Evolutionary conservation across 1,140 invertebrate species (phyloP).

Genomic region (Pseudomyrmex sp.): DNA sequence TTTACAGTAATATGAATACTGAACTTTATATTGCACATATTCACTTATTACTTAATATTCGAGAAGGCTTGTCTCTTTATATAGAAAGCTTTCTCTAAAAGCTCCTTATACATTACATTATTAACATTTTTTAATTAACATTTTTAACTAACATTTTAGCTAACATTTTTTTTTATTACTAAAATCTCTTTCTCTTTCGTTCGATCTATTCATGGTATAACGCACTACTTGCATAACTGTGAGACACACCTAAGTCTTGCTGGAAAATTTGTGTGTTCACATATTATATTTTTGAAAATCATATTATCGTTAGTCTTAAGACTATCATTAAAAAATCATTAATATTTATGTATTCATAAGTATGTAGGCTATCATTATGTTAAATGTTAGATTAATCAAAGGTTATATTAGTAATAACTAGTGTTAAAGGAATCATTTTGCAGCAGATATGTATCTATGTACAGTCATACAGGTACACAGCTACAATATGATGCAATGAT

Average conservation of each 20-base stretch:
- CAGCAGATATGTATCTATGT: slow-evolving; percentile 1
- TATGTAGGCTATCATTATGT: slow-evolving; percentile 47
- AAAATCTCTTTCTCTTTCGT: too few species aligned
- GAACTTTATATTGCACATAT: too few species aligned
- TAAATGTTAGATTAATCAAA: slow-evolving; percentile 48
- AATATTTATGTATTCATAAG: slow-evolving; percentile 15
- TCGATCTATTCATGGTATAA: neutral
- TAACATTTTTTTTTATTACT: too few species aligned
- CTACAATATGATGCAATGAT: slow-evolving; percentile 25
- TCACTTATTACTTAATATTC: too few species aligned
- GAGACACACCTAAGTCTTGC: neutral
- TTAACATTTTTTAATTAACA: too few species aligned
- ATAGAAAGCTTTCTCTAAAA: too few species aligned
- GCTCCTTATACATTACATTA: too few species aligned
- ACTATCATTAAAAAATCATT: slow-evolving; percentile 28
- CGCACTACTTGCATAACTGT: neutral
- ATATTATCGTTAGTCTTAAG: neutral
- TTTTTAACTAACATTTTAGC: too few species aligned
- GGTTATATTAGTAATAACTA: slow-evolving; percentile 21
- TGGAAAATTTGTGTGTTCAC: slow-evolving; percentile 4
- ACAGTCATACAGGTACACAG: neutral
- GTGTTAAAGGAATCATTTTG: slow-evolving; percentile 12
- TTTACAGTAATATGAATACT: neutral
- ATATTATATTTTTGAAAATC: neutral
- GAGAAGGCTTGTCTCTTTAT: too few species aligned